phyloP scores from a whole-genome alignment of 2,888 invertebrate genomes.

The Oxytorus armatus region DNA sequence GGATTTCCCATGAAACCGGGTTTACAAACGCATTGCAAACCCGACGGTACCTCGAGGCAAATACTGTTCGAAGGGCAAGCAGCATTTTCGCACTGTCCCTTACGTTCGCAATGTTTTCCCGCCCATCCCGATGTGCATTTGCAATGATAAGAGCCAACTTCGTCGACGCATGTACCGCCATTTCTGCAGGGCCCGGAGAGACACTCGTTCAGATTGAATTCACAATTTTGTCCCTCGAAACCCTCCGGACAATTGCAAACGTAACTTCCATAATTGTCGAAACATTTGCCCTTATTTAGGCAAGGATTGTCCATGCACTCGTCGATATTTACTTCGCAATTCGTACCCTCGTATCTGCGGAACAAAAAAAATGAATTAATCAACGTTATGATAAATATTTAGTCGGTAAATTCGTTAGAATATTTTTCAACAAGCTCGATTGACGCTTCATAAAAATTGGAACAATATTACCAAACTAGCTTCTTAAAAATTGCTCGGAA shows the following conservation, averaged over 20 bases:
- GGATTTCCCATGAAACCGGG: conserved; percentile 85
- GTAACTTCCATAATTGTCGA: conserved; percentile 93
- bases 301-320: conserved; percentile 91
- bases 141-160: conserved; percentile 86
- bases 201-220: conserved; percentile 87
- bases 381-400: too few species aligned
- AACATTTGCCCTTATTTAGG: conserved; percentile 91
- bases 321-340: conserved; percentile 92
- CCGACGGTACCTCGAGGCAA: conserved; percentile 86
- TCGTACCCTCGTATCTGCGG: conserved; percentile 89
- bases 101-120: conserved; percentile 86
- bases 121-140: conserved; percentile 86
- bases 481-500: too few species aligned
- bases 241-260: conserved; percentile 92
- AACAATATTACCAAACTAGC: too few species aligned
- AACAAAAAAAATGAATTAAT: conserved; percentile 12
- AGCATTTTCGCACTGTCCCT: conserved; percentile 85
- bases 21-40: conserved; percentile 88
- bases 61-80: conserved; percentile 89
- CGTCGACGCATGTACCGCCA: conserved; percentile 87
- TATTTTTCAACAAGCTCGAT: too few species aligned
- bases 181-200: conserved; percentile 87
- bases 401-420: too few species aligned
- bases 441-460: too few species aligned
- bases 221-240: conserved; percentile 93